Conservation (phyloP, 1,140 invertebrate genomes). For the Liolophura sinensis region DNA sequence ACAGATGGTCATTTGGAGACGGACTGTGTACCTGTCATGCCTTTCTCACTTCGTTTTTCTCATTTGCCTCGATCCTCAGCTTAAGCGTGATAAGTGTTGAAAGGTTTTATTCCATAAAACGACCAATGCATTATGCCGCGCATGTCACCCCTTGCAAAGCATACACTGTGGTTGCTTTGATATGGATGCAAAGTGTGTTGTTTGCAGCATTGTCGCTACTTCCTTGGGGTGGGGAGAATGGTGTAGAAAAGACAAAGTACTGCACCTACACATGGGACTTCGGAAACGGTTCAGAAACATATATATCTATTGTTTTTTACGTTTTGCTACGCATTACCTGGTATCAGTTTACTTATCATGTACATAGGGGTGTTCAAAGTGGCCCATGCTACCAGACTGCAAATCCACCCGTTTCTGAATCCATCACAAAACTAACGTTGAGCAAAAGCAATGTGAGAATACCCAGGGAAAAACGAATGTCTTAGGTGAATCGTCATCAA, state of each 20-base stretch:
- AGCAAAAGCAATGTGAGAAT: too few species aligned
- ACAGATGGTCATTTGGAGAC: background rate
- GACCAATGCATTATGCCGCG: slow-evolving; percentile 26
- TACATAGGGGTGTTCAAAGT: slow-evolving; percentile 19
- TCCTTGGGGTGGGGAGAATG: slow-evolving; percentile 12
- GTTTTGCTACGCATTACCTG: slow-evolving; percentile 16
- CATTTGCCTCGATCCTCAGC: slow-evolving; percentile 13
- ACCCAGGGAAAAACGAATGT: too few species aligned
- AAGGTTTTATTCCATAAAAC: slow-evolving; percentile 18
- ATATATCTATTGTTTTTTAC: slow-evolving; percentile 6
- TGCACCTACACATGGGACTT: slow-evolving; percentile 16
- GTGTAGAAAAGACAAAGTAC: background rate
- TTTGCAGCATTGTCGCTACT: slow-evolving; percentile 11
- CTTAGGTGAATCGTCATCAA: background rate
- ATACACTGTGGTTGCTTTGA: background rate
- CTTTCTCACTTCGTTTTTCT: slow-evolving; percentile 11
- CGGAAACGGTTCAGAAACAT: background rate
- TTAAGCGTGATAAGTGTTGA: slow-evolving; percentile 20
- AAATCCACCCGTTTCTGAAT: slow-evolving; percentile 5
- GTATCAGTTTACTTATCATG: slow-evolving; percentile 15
- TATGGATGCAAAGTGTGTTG: slow-evolving; percentile 9
- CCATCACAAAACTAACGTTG: too few species aligned
- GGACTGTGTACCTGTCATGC: slow-evolving; percentile 10
- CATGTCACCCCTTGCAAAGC: slow-evolving; percentile 13
- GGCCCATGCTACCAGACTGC: slow-evolving; percentile 13